Evolutionary conservation across 2,113 vertebrate species (phyloP).

Genomic region (Corydoras maculifer): DNA sequence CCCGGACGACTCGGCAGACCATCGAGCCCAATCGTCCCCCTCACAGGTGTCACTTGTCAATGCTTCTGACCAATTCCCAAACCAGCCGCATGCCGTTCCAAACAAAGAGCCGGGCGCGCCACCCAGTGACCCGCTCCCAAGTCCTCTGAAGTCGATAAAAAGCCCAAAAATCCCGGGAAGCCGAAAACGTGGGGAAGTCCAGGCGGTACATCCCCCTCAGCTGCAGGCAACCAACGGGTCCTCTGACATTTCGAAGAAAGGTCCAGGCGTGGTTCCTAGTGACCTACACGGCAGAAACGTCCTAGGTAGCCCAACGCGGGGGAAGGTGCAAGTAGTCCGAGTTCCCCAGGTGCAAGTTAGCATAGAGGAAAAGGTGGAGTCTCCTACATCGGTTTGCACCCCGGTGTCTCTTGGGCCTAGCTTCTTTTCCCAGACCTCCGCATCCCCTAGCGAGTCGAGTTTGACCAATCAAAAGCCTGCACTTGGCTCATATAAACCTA

Average conservation of each 20-base stretch:
- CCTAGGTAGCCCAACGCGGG: constrained; percentile 27
- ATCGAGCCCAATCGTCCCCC: constrained; percentile 54
- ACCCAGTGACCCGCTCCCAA: no score
- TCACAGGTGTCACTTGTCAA: constrained; percentile 74
- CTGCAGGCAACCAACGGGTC: constrained; percentile 48
- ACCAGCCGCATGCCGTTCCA: constrained; percentile 53
- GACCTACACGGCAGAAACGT: constrained; percentile 49
- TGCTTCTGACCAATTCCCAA: constrained; percentile 69
- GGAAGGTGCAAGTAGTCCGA: constrained; percentile 40
- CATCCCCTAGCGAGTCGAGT: neutral
- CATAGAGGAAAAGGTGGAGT: constrained; percentile 54
- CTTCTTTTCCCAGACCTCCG: neutral
- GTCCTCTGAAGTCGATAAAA: no score
- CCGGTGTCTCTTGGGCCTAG: constrained; percentile 20
- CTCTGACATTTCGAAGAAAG: constrained; percentile 38
- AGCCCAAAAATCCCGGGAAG: no score
- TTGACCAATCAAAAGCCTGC: constrained; percentile 47
- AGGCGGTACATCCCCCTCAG: constrained; percentile 45
- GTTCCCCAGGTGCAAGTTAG: constrained; percentile 53
- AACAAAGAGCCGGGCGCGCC: constrained; percentile 12
- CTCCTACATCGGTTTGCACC: constrained; percentile 32
- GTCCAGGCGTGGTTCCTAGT: constrained; percentile 37
- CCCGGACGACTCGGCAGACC: constrained; percentile 56
- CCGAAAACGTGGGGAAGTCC: no score
- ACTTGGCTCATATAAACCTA: constrained; percentile 49